Evolutionary conservation across 2,113 vertebrate species (phyloP), one percentile per base, ranked within the genome.

Genomic region (Guaruba guarouba): DNA sequence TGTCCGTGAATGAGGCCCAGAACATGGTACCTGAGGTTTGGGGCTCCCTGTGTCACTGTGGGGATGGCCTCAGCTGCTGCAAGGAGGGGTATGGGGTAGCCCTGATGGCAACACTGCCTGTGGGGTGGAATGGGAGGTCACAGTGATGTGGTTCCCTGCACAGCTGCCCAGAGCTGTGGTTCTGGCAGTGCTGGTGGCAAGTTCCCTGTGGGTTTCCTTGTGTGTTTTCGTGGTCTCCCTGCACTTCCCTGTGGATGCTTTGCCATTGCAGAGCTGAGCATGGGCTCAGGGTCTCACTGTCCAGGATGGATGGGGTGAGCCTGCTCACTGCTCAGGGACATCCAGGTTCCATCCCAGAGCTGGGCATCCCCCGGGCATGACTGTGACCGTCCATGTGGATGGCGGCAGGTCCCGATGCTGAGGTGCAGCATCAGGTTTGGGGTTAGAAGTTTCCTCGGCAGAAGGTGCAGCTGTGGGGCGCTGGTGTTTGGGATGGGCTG

Each of bases 321-420:
- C 55, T 3, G 0, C 4, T 20, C 7, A 0, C 3, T 1, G 1
- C 44, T 41, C 1, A 0, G 41, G 35, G 51, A 11, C 0, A 33
- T 15, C n/a, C 29, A 5, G 15, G 7, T 19, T 17, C 54, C 24
- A 23, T 5, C 54, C 33, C 33, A 24, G 17, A 70, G 19, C 7
- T 17, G 31, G 31, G 35, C 27, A 5, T 24, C 57, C 35, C 15
- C 20, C 28, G 3, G 23, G 15, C 2, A 1, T 4, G 11, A 3
- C 71, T 3, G 0, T 25, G 35, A 3, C 17, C 6, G 0, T 14
- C 19, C 35, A 43, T 41, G 28, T 64, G 55, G 39, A 2, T 0
- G 1, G 24, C 1, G 41, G 14, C 2, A 18, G 8, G 3, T 7
- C 35, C 49, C 1, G 0, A 19, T 0, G 31, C 12, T 2, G 35